Conservation (phyloP, 1,140 invertebrate species). For the Liolophura sinensis region DNA sequence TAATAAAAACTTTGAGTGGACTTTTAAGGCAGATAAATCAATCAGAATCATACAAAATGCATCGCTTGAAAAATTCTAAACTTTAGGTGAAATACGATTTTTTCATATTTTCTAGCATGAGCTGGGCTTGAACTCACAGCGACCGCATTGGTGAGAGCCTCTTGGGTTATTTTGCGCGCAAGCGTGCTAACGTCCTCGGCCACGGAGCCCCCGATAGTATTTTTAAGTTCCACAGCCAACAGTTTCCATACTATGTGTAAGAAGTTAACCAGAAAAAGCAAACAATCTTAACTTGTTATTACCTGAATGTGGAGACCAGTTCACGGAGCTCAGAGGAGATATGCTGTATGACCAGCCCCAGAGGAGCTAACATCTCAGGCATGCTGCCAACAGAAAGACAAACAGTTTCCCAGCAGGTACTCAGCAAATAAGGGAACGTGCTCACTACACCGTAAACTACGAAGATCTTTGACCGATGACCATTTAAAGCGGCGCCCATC, state of each 20-base stretch:
- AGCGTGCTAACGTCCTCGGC: too few species aligned
- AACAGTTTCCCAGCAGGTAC: neutral
- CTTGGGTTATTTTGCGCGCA: too few species aligned
- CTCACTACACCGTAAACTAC: neutral
- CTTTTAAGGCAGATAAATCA: constrained; percentile 1
- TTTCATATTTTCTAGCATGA: neutral
- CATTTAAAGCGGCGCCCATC: neutral
- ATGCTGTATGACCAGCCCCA: constrained; percentile 36
- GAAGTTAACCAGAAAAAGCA: neutral
- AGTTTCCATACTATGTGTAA: neutral
- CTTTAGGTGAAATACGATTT: neutral
- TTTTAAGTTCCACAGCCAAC: neutral
- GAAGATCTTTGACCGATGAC: neutral
- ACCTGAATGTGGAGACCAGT: constrained; percentile 45
- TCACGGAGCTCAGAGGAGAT: constrained; percentile 31
- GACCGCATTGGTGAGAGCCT: too few species aligned
- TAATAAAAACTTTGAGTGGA: too few species aligned
- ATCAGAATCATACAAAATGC: too few species aligned
- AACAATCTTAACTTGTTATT: neutral
- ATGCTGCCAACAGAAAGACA: constrained; percentile 28
- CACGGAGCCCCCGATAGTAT: neutral
- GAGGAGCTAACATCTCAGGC: constrained; percentile 32
- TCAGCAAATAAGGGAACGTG: neutral
- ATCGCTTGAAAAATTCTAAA: neutral
- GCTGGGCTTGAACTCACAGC: too few species aligned